Evolutionary conservation across 2,888 invertebrate genomes (phyloP).

Genomic region (Sipha maydis): DNA sequence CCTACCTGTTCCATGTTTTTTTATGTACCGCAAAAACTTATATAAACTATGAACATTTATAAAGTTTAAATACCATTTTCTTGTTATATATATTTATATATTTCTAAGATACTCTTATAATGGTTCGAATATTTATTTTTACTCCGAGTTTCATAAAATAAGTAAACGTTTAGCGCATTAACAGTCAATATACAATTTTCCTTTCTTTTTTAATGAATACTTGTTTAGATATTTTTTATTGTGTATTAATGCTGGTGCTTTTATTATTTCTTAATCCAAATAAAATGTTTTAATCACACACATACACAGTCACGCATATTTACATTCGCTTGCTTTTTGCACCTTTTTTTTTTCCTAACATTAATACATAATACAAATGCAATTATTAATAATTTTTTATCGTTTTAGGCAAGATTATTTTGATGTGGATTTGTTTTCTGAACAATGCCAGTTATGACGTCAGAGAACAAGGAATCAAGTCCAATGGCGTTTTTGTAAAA

Average conservation of each 20-base stretch:
- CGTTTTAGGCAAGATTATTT: background rate
- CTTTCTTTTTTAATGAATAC: background rate
- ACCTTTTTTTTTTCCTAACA: background rate
- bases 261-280: background rate
- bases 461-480: too few species aligned
- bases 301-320: too few species aligned
- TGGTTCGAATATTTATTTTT: constrained; percentile 12
- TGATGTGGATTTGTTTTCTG: background rate
- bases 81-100: background rate
- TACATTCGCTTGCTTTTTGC: background rate
- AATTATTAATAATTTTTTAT: background rate
- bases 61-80: background rate
- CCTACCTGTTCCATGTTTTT: background rate
- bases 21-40: constrained; percentile 7
- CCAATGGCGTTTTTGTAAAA: too few species aligned
- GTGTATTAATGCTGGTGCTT: background rate
- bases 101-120: background rate
- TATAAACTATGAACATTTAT: background rate
- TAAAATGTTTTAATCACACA: background rate
- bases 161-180: background rate
- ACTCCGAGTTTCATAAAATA: background rate
- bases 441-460: background rate
- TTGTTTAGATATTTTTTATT: background rate
- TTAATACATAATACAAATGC: background rate
- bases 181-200: background rate